A percentile compares a stretch with the other conserved stretches of the same genome.
Conservation (phyloP, 2,113 vertebrate species). For the Gallinago jamesoni region DNA sequence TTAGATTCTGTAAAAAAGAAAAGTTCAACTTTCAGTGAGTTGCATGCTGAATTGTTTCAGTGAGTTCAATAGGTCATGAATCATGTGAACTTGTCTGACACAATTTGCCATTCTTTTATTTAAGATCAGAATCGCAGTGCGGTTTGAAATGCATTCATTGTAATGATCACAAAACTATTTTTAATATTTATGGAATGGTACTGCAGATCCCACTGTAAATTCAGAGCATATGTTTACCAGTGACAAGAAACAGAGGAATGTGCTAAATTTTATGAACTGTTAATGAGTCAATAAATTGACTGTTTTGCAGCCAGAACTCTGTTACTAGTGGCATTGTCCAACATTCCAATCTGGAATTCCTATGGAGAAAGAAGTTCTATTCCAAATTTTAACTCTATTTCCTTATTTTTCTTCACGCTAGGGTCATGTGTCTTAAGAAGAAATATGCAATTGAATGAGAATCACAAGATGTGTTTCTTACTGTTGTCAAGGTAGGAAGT, state of each 20-base stretch:
- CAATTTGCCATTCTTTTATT: slow-evolving; percentile 30
- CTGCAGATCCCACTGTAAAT: slow-evolving; percentile 69
- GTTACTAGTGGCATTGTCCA: slow-evolving; percentile 63
- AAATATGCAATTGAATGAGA: neutral
- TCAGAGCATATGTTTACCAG: slow-evolving; percentile 73
- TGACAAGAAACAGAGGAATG: slow-evolving; percentile 73
- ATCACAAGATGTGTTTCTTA: neutral
- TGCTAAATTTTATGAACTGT: slow-evolving; percentile 75
- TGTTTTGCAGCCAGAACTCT: slow-evolving; percentile 71
- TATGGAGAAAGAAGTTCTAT: slow-evolving; percentile 25
- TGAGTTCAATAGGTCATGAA: neutral
- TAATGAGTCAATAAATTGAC: slow-evolving; percentile 77
- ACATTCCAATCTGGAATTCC: slow-evolving; percentile 68
- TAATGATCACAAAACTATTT: slow-evolving; percentile 72
- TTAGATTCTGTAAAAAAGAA: neutral
- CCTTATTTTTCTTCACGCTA: neutral
- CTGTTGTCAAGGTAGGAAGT: neutral
- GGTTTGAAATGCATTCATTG: slow-evolving; percentile 60
- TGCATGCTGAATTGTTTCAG: neutral
- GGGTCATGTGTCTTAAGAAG: neutral
- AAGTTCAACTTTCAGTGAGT: neutral
- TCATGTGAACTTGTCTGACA: slow-evolving; percentile 23
- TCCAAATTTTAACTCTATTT: slow-evolving; percentile 29
- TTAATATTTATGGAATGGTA: slow-evolving; percentile 72
- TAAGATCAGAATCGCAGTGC: slow-evolving; percentile 36